Evolutionary conservation across 2,113 vertebrate species (phyloP).

Genomic region (Hepsetus odoe): DNA sequence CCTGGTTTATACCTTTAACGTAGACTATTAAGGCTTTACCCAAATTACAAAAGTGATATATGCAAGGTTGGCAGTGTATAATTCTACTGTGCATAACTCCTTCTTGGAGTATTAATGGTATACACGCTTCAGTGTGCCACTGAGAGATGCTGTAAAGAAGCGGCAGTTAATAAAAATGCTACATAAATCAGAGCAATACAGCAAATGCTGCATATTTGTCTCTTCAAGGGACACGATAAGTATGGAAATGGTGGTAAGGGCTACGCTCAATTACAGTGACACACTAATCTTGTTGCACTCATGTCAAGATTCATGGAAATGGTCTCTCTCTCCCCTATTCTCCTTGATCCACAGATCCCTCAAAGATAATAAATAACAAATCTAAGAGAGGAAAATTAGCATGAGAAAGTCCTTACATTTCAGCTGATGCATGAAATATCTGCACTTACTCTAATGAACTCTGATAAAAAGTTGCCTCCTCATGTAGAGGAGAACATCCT

Average conservation of each 20-base stretch:
- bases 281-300: conserved; percentile 15
- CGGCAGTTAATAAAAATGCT: conserved; percentile 6
- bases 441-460: conserved; percentile 73
- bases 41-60: too few species aligned
- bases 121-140: neutral
- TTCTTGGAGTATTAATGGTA: neutral
- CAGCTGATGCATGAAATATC: conserved; percentile 69
- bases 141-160: neutral
- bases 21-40: too few species aligned
- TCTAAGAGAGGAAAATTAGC: conserved; percentile 66
- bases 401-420: conserved; percentile 67
- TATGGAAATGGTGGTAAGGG: neutral
- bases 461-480: conserved; percentile 62
- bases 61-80: too few species aligned
- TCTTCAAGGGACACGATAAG: neutral
- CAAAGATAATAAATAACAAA: conserved; percentile 71
- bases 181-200: conserved; percentile 26
- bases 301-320: conserved; percentile 45
- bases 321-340: conserved; percentile 39
- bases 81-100: neutral
- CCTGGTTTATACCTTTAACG: too few species aligned
- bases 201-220: conserved; percentile 10
- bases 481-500: conserved; percentile 53
- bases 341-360: conserved; percentile 54
- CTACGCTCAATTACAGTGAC: neutral